phyloP scores from a whole-genome alignment of 2,113 vertebrate genomes.

The Prietella phreatophila region DNA sequence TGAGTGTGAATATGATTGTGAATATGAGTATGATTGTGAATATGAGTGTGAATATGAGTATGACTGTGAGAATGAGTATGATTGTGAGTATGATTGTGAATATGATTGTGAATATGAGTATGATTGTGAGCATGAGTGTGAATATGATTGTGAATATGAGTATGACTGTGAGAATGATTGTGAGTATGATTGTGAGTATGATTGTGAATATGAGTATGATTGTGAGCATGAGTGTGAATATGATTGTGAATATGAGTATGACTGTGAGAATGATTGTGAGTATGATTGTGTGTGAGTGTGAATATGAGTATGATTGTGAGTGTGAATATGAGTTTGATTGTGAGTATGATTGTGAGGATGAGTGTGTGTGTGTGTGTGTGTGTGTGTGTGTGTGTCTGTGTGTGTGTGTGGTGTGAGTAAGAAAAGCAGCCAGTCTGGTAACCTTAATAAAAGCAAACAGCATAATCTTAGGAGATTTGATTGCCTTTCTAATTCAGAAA shows the following conservation, averaged over 20 bases:
- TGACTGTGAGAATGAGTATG: too few species aligned
- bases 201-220: not conserved
- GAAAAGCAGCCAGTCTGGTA: too few species aligned
- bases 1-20: too few species aligned
- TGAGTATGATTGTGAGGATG: not conserved
- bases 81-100: too few species aligned
- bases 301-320: not conserved
- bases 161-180: not conserved
- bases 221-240: not conserved
- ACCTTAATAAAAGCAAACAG: not conserved
- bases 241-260: not conserved
- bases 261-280: not conserved
- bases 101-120: too few species aligned
- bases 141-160: too few species aligned
- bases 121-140: too few species aligned
- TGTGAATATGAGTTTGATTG: not conserved
- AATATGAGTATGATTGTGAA: too few species aligned
- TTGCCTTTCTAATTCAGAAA: constrained; percentile 2
- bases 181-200: not conserved
- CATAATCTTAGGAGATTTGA: not conserved
- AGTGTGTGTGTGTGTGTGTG: too few species aligned
- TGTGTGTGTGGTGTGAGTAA: not conserved
- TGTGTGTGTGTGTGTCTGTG: too few species aligned
- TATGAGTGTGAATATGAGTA: too few species aligned
- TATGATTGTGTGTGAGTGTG: not conserved